phyloP scores from a whole-genome alignment of 2,113 vertebrate species.

The Pteruthius melanotis region DNA sequence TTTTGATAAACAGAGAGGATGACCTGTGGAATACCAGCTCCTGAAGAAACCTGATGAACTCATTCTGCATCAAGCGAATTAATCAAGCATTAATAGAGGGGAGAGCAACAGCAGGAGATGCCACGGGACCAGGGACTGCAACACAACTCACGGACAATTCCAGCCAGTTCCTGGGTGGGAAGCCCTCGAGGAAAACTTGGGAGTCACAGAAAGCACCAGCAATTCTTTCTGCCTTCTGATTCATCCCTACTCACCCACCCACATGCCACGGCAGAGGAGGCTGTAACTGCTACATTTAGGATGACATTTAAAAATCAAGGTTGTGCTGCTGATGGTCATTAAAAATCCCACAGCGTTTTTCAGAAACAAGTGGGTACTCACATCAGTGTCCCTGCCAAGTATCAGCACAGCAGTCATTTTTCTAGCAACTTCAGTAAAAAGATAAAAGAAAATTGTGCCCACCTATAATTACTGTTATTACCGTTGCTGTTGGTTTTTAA shows the following conservation, averaged over 20 bases:
- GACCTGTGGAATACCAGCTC: neutral
- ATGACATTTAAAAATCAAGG: constrained; percentile 62
- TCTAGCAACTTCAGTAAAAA: neutral
- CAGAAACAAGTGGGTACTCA: constrained; percentile 7
- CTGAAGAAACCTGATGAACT: neutral
- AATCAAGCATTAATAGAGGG: neutral
- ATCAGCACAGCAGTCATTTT: constrained; percentile 12
- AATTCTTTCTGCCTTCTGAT: constrained; percentile 48
- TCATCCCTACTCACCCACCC: constrained; percentile 40
- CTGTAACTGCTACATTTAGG: constrained; percentile 41
- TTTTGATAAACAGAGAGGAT: neutral
- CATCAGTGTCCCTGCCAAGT: constrained; percentile 8
- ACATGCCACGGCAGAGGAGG: constrained; percentile 12
- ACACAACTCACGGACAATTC: neutral
- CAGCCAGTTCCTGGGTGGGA: neutral
- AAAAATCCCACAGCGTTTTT: constrained; percentile 36
- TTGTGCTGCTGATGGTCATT: constrained; percentile 50
- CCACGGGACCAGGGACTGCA: neutral
- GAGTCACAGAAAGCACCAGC: constrained; percentile 16
- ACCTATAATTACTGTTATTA: constrained; percentile 23
- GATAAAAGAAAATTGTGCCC: neutral
- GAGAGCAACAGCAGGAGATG: neutral
- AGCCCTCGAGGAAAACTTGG: constrained; percentile 29
- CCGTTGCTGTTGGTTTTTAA: neutral
- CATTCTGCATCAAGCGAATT: neutral